phyloP scores from a whole-genome alignment of 2,888 invertebrate species.

The Creontiades dilutus region DNA sequence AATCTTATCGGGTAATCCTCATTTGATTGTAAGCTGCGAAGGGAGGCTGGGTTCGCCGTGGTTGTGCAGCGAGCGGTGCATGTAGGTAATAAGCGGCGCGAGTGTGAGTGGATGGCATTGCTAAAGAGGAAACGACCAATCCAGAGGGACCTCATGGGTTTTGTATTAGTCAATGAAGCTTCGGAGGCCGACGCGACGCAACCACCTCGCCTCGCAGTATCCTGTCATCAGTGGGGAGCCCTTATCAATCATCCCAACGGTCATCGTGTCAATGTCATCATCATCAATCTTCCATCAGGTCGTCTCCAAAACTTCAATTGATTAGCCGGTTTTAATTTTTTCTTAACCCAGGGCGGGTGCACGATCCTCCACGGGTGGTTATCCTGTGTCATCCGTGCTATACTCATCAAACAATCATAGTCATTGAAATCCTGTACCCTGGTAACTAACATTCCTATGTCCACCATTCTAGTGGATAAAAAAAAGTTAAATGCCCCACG shows the following conservation, averaged over 20 bases:
- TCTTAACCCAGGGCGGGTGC: no score
- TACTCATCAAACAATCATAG: no score
- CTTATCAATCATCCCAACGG: slow-evolving; percentile 25
- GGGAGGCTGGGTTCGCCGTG: not conserved
- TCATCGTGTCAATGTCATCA: slow-evolving; percentile 29
- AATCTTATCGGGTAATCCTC: no score
- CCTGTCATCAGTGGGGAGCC: slow-evolving; percentile 48
- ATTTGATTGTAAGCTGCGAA: not conserved
- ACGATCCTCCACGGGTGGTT: no score
- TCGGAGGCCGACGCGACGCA: not conserved
- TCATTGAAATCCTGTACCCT: no score
- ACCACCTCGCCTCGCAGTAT: slow-evolving; percentile 20
- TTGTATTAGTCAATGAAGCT: slow-evolving; percentile 68
- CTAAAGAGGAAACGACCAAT: slow-evolving; percentile 70
- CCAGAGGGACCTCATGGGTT: slow-evolving; percentile 66
- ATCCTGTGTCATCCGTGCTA: no score
- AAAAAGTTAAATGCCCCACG: no score
- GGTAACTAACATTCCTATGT: no score
- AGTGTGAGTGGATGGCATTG: slow-evolving; percentile 60
- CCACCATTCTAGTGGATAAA: no score
- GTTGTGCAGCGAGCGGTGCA: slow-evolving; percentile 46
- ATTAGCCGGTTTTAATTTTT: not conserved
- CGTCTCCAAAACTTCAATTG: not conserved
- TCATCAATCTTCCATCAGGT: slow-evolving; percentile 20
- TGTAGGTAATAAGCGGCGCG: slow-evolving; percentile 19